phyloP scores from a whole-genome alignment of 64 coral and sea anemone genomes.

The Porites lutea region DNA sequence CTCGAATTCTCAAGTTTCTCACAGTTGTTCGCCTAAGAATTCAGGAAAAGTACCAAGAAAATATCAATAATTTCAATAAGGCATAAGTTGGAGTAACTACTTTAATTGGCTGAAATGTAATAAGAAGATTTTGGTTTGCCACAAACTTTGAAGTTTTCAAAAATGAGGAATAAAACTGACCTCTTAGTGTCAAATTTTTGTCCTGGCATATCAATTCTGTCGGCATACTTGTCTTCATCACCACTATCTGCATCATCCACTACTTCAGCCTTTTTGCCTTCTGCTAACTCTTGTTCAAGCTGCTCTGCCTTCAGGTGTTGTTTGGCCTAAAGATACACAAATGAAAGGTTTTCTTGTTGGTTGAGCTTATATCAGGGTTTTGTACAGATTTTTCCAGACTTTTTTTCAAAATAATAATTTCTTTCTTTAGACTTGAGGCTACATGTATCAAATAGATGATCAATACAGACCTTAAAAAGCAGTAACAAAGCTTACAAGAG shows the following conservation, averaged over 20 bases:
- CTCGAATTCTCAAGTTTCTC: slow-evolving; percentile 97
- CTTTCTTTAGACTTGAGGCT: no score
- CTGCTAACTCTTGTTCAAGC: slow-evolving; percentile 83
- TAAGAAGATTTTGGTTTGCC: no score
- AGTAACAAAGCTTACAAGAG: no score
- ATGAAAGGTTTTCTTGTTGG: no score
- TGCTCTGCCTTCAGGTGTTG: slow-evolving; percentile 95
- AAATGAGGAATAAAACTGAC: slow-evolving; percentile 14
- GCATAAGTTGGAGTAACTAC: no score
- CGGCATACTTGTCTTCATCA: slow-evolving; percentile 99
- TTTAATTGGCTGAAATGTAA: no score
- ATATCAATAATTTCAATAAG: no score
- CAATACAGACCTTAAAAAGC: no score
- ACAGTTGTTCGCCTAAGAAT: slow-evolving; percentile 92
- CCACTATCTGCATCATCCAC: slow-evolving; percentile 76
- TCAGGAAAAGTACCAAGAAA: slow-evolving; percentile 4
- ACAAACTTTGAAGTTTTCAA: not conserved
- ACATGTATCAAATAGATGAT: no score
- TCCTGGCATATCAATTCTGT: slow-evolving; percentile 93
- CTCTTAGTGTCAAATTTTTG: slow-evolving; percentile 99
- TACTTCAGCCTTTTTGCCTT: slow-evolving; percentile 64
- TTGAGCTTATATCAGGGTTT: not conserved
- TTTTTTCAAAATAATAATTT: no score
- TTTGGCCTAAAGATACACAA: slow-evolving; percentile 77
- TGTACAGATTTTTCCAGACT: no score